phyloP scores from a whole-genome alignment of 2,888 invertebrate genomes.

The Himalopsyche kuldschensis region DNA sequence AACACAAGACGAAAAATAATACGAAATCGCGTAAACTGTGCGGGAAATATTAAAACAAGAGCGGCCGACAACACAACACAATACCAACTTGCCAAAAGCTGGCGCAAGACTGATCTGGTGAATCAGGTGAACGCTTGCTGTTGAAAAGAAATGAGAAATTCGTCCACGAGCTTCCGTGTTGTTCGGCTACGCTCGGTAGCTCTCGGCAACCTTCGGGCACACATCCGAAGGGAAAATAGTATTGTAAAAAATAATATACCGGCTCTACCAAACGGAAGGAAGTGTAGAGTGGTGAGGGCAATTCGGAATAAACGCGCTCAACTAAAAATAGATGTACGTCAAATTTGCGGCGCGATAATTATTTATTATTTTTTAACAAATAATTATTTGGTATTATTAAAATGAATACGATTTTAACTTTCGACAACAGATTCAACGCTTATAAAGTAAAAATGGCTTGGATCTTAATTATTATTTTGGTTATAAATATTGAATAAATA shows the following conservation, averaged over 20 bases:
- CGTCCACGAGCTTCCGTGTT: slow-evolving; percentile 25
- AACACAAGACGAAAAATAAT: background rate
- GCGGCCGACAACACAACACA: slow-evolving; percentile 3
- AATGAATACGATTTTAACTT: no score
- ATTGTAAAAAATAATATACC: background rate
- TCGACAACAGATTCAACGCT: no score
- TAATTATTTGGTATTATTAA: no score
- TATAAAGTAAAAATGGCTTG: no score
- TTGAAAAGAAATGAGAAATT: slow-evolving; percentile 2
- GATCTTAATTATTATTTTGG: no score
- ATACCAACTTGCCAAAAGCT: slow-evolving; percentile 25
- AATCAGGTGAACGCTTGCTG: background rate
- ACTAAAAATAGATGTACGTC: background rate
- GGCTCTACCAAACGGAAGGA: slow-evolving; percentile 13
- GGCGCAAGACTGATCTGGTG: slow-evolving; percentile 28
- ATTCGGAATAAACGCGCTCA: background rate
- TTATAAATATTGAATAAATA: no score
- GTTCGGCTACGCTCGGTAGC: background rate
- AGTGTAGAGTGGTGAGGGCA: background rate
- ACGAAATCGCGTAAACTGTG: slow-evolving; percentile 8
- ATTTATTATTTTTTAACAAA: no score
- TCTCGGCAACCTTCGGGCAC: slow-evolving; percentile 1
- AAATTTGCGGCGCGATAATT: no score
- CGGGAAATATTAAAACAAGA: slow-evolving; percentile 6
- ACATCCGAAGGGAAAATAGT: slow-evolving; percentile 7